A percentile compares a stretch with the other conserved stretches of the same genome.
These are phyloP conservation scores for Alsophila aescularia DNA, from an alignment of 2,888 invertebrate genomes.

Conservation along the genomic window DNA sequence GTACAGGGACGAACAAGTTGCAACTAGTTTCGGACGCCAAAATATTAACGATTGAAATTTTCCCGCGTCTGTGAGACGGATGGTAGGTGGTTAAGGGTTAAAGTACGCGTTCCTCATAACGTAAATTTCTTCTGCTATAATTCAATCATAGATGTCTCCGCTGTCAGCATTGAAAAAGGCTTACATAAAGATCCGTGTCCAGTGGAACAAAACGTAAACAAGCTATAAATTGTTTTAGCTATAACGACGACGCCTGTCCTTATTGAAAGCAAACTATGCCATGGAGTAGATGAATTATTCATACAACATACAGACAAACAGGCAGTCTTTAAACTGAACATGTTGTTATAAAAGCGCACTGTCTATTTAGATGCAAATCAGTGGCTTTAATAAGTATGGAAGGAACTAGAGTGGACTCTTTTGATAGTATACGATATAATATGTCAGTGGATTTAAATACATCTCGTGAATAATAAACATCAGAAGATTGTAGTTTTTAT, in stretches of 20 bases:
- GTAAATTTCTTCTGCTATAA: constrained; percentile 25
- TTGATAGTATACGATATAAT: neutral
- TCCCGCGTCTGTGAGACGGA: no score
- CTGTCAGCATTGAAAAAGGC: constrained; percentile 19
- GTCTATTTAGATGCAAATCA: constrained; percentile 11
- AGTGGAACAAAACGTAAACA: constrained; percentile 36
- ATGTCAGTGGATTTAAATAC: constrained; percentile 1
- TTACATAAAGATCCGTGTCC: constrained; percentile 36
- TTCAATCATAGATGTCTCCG: constrained; percentile 24
- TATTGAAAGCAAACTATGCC: constrained; percentile 37
- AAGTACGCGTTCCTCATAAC: constrained; percentile 6
- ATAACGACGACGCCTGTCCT: constrained; percentile 18
- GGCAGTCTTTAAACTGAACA: constrained; percentile 28
- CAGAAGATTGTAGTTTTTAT: constrained; percentile 12
- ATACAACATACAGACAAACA: constrained; percentile 23
- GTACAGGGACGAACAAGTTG: no score
- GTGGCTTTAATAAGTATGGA: neutral
- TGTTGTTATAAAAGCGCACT: constrained; percentile 23
- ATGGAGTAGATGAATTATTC: constrained; percentile 36
- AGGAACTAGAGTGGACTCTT: neutral
- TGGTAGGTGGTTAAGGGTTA: no score
- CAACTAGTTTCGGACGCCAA: no score
- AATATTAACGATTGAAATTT: no score
- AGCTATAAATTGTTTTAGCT: constrained; percentile 35
- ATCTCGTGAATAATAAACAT: constrained; percentile 6